Percentiles rank a stretch among this genome's conserved stretches.
phyloP scores from a whole-genome alignment of 2,113 vertebrate species.

The Crotalus helleri region DNA sequence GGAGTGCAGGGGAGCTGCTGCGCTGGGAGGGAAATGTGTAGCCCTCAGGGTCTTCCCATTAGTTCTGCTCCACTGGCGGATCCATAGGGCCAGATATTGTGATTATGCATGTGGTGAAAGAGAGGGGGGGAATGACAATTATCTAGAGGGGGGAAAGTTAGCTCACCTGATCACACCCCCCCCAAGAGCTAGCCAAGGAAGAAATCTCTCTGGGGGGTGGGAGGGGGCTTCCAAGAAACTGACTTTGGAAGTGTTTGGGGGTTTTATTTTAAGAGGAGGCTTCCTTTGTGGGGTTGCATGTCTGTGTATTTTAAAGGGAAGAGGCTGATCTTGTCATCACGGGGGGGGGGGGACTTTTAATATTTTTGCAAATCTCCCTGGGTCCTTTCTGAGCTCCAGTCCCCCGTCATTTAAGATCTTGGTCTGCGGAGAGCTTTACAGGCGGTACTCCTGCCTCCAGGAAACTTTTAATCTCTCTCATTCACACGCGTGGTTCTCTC shows the following conservation, averaged over 20 bases:
- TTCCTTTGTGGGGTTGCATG: background rate
- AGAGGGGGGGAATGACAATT: background rate
- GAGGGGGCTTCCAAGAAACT: background rate
- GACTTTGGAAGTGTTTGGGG: background rate
- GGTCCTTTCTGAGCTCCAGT: background rate
- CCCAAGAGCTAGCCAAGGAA: background rate
- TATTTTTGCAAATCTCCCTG: background rate
- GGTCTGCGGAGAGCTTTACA: background rate
- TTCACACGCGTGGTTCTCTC: rapidly evolving
- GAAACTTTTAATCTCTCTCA: background rate
- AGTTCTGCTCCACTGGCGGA: background rate
- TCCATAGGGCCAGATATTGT: background rate
- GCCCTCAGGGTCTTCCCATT: background rate
- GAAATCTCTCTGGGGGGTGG: background rate
- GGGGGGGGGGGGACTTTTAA: background rate
- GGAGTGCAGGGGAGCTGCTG: background rate
- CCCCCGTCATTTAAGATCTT: background rate
- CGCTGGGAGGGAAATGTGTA: background rate
- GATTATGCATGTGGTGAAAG: background rate
- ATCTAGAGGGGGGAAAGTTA: no score
- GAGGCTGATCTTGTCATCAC: rapidly evolving
- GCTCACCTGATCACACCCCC: no score
- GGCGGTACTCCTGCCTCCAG: background rate
- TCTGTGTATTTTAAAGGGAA: rapidly evolving
- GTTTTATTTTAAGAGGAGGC: background rate